Evolutionary conservation across 2,113 vertebrate species (phyloP), one percentile per base, ranked within the genome.

Genomic region (Ranitomeya imitator): DNA sequence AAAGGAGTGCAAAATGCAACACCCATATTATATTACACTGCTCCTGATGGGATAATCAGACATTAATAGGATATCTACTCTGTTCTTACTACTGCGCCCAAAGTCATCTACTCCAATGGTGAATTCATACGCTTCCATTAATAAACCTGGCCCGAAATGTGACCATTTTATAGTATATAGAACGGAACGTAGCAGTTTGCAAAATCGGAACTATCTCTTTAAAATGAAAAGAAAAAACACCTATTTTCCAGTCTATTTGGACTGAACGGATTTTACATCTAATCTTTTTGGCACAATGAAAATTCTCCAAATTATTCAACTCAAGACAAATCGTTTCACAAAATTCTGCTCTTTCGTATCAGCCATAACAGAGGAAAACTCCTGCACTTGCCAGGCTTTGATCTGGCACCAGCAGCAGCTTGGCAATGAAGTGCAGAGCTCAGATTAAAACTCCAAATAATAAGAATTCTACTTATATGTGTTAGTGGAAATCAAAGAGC

Each of bases 291-390:
- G 31, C 31, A 45, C 16, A 1, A 0, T 3, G 16, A 6, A 45
- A 74, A 74, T 51, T 45, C 31, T 74, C 71, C 71, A 74, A 74
- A 74, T 74, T 45, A 45, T 74, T 74, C 71, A 74, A 74, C 1
- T 74, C 15, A 45, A 7, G 7, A 74, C 14, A 45, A 74, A 45
- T 74, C 7, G 16, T 45, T 74, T 74, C 71, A 74, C 37, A 74
- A 74, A 74, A 45, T 51, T 74, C 71, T 45, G 16, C 31, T 74
- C 45, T 74, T 74, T 74, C 37, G 16, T 45, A 74, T 74, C 71
- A 74, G 71, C 71, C 71, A 74, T 74, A 74, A 74, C 71, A 74
- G 31, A 74, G 71, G 71, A 51, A 45, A 74, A 45, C 37, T 74
- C 45, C 7, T 51, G 15, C 71, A 18, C 31, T 37, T 74, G 71